Evolutionary conservation across 2,113 vertebrate genomes (phyloP).

Genomic region (Polypterus bichir): DNA sequence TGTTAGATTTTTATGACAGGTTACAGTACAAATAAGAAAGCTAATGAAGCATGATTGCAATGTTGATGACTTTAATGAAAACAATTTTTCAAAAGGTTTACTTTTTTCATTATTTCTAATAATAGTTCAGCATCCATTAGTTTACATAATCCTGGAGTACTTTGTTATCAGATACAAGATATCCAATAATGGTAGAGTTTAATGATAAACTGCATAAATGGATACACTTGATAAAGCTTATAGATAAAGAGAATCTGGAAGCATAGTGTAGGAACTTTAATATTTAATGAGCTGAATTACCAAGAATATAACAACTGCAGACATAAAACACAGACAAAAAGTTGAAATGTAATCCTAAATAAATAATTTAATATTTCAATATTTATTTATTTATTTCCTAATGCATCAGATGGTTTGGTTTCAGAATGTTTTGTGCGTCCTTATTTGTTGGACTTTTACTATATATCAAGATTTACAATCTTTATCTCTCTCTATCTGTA

Average conservation of each 20-base stretch:
- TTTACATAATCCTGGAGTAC: neutral
- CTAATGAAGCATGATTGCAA: conserved; percentile 3
- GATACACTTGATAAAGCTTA: conserved; percentile 11
- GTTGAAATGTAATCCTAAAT: conserved; percentile 15
- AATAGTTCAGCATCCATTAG: conserved; percentile 2
- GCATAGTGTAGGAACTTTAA: conserved; percentile 5
- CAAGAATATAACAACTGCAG: conserved; percentile 16
- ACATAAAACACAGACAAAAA: conserved; percentile 13
- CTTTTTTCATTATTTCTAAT: neutral
- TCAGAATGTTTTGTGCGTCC: too few species aligned
- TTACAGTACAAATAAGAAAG: conserved; percentile 1
- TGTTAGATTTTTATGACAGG: neutral
- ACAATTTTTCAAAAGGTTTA: conserved; percentile 2
- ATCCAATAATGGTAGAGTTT: conserved; percentile 4
- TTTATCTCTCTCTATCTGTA: too few species aligned
- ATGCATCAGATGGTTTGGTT: too few species aligned
- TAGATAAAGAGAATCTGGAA: conserved; percentile 12
- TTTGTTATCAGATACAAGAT: conserved; percentile 5
- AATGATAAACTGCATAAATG: conserved; percentile 6
- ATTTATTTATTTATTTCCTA: conserved; percentile 5
- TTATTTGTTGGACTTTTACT: too few species aligned
- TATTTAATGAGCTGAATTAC: conserved; percentile 16
- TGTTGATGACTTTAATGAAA: neutral
- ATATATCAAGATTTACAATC: too few species aligned
- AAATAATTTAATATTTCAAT: conserved; percentile 14